phyloP scores from a whole-genome alignment of 2,888 invertebrate genomes.

The Epirrhoe tristata region DNA sequence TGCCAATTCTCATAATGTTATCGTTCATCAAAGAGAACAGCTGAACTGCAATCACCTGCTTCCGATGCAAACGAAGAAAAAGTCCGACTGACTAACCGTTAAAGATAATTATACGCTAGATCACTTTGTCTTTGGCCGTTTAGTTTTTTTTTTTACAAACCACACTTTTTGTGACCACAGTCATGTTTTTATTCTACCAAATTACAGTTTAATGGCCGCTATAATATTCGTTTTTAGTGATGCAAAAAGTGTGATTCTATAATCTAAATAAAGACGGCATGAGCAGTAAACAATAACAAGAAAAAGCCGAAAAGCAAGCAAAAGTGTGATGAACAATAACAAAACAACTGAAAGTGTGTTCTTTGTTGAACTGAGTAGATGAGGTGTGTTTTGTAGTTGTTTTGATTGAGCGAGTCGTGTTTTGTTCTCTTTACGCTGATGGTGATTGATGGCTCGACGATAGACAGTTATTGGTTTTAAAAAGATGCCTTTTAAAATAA shows the following conservation, averaged over 20 bases:
- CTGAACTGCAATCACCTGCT: slow-evolving; percentile 17
- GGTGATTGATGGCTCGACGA: slow-evolving; percentile 6
- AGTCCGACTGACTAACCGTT: slow-evolving; percentile 39
- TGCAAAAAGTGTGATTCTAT: slow-evolving; percentile 23
- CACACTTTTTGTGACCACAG: slow-evolving; percentile 35
- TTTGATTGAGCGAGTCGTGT: neutral
- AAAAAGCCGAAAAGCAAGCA: neutral
- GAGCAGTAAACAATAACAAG: slow-evolving; percentile 25
- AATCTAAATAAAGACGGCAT: slow-evolving; percentile 21
- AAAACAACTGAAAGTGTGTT: slow-evolving; percentile 13
- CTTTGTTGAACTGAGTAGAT: slow-evolving; percentile 9
- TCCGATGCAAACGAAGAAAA: slow-evolving; percentile 20
- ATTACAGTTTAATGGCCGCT: slow-evolving; percentile 41
- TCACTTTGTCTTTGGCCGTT: slow-evolving; percentile 41
- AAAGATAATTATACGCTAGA: slow-evolving; percentile 47
- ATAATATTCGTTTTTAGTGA: slow-evolving; percentile 37
- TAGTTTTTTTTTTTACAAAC: slow-evolving; percentile 39
- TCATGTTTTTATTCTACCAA: slow-evolving; percentile 31
- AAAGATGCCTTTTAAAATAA: neutral
- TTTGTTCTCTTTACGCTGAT: slow-evolving; percentile 2
- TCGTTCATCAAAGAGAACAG: slow-evolving; percentile 7
- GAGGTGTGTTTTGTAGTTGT: slow-evolving; percentile 1
- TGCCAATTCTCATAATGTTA: neutral
- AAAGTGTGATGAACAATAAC: slow-evolving; percentile 20
- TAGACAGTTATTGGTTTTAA: slow-evolving; percentile 1